phyloP scores from a whole-genome alignment of 2,888 invertebrate species.

The Lacanobia oleracea region DNA sequence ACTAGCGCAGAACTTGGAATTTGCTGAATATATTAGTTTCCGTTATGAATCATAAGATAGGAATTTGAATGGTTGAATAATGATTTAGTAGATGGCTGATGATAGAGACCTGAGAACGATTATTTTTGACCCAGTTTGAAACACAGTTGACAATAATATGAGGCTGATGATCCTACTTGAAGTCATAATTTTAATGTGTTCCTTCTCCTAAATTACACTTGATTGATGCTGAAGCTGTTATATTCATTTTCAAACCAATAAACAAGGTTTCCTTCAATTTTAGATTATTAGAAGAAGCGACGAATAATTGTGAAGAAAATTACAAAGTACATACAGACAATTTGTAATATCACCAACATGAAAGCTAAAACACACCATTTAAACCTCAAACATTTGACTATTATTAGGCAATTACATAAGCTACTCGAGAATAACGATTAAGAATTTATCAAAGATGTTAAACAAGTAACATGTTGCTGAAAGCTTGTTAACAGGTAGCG shows the following conservation, averaged over 20 bases:
- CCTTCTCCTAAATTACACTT: too few relatives aligned
- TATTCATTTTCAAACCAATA: too few relatives aligned
- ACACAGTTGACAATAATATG: conserved; percentile 11
- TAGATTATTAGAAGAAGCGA: background rate
- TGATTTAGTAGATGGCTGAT: background rate
- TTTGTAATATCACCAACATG: background rate
- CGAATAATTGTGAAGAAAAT: background rate
- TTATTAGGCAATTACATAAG: conserved; percentile 27
- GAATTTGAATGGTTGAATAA: conserved; percentile 25
- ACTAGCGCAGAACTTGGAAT: background rate
- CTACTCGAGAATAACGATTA: conserved; percentile 29
- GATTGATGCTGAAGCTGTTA: too few relatives aligned
- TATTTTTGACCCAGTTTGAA: background rate
- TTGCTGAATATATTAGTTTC: conserved; percentile 20
- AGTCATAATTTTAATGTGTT: background rate
- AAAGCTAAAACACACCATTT: conserved; percentile 5
- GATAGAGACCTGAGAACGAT: background rate
- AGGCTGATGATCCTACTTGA: background rate
- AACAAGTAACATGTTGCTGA: conserved; percentile 31
- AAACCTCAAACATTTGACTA: conserved; percentile 24
- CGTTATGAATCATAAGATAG: conserved; percentile 27
- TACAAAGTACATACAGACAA: background rate
- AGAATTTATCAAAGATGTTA: conserved; percentile 26
- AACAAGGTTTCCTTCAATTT: background rate
- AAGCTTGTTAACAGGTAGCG: conserved; percentile 19